Percentiles rank a stretch among this genome's conserved stretches.
Conservation (phyloP, 2,888 invertebrate species). For the Pandemis heparana region DNA sequence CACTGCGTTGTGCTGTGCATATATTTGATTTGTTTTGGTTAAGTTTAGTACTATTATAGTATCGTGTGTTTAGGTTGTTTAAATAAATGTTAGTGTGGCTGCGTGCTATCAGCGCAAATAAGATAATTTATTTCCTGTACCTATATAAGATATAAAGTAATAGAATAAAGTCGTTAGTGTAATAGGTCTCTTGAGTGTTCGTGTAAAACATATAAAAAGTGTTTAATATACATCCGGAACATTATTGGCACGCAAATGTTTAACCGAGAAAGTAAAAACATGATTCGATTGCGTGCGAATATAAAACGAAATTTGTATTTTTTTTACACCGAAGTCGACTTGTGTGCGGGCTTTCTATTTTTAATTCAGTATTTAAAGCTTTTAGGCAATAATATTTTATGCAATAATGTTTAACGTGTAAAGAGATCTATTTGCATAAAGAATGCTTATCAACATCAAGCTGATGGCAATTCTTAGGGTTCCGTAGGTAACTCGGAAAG, state of each 20-base stretch:
- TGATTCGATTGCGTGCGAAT: conserved; percentile 23
- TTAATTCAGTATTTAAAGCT: not conserved
- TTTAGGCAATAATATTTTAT: not conserved
- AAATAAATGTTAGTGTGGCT: not conserved
- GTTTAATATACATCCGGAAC: conserved; percentile 19
- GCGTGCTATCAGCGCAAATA: not conserved
- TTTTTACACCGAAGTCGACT: not conserved
- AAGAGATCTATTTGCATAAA: too few relatives aligned
- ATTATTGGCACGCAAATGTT: conserved; percentile 32
- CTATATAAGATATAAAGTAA: too few relatives aligned
- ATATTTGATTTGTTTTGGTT: not conserved
- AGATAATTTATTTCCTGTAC: not conserved
- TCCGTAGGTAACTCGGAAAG: too few relatives aligned
- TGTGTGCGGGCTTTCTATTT: not conserved
- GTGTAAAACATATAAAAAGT: not conserved
- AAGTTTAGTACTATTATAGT: not conserved
- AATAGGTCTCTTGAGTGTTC: not conserved
- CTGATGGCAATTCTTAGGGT: too few relatives aligned
- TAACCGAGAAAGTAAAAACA: conserved; percentile 30
- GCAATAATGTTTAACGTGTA: too few relatives aligned
- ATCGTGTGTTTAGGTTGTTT: not conserved
- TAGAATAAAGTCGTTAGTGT: too few relatives aligned
- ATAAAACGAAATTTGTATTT: not conserved
- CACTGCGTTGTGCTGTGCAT: not conserved
- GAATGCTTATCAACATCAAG: too few relatives aligned